Conservation (phyloP, 2,797 vertebrate species). For the Falco naumanni region DNA sequence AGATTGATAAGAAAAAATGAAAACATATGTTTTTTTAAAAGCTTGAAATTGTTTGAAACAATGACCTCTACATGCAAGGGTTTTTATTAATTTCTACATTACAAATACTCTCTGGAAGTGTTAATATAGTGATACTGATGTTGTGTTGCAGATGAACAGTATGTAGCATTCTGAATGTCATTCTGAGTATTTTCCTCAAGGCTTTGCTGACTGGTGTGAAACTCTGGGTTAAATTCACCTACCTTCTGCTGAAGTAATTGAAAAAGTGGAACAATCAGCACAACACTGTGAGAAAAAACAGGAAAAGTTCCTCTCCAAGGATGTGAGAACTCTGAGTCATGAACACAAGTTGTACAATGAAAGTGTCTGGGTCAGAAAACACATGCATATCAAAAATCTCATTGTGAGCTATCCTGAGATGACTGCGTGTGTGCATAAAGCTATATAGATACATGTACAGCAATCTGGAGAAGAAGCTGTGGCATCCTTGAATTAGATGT, state of each 20-base stretch:
- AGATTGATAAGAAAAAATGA: neutral
- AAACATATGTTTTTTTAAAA: neutral
- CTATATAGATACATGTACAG: neutral
- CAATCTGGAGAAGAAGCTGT: neutral
- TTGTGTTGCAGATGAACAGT: neutral
- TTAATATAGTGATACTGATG: neutral
- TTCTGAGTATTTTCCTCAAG: neutral
- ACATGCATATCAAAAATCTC: neutral
- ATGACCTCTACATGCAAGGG: neutral
- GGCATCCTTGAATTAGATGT: neutral
- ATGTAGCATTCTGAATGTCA: neutral
- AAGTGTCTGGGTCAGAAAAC: neutral
- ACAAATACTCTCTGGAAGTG: fast-evolving
- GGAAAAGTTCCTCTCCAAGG: neutral
- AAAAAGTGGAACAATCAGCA: neutral
- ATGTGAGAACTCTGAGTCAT: neutral
- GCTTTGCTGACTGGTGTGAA: neutral
- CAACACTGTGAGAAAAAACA: neutral
- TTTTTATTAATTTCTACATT: neutral
- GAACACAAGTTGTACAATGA: neutral
- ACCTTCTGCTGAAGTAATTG: neutral
- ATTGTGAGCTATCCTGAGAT: neutral
- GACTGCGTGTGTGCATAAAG: neutral
- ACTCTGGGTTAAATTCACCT: neutral
- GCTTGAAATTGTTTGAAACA: neutral